Conservation (phyloP, 2,888 invertebrate genomes). For the Watsonalla binaria region DNA sequence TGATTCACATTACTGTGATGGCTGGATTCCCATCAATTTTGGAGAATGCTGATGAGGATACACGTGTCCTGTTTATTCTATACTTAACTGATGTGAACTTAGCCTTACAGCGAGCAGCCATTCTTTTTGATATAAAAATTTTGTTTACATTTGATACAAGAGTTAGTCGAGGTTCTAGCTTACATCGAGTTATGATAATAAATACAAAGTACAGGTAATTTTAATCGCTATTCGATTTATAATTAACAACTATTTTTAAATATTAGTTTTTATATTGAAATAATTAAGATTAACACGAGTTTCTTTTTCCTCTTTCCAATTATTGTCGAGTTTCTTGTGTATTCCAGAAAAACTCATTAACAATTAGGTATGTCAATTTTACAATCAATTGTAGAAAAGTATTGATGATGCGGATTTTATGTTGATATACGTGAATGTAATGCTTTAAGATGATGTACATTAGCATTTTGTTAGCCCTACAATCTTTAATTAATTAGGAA, state of each 20-base stretch:
- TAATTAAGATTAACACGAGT: conserved; percentile 55
- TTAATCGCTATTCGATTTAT: conserved; percentile 59
- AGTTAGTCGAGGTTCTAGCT: conserved; percentile 56
- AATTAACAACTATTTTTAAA: conserved; percentile 65
- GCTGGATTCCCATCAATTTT: conserved; percentile 36
- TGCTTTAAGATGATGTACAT: conserved; percentile 55
- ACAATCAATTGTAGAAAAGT: conserved; percentile 12
- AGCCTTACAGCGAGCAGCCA: conserved; percentile 40
- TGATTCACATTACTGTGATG: conserved; percentile 27
- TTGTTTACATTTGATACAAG: conserved; percentile 66
- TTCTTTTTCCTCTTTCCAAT: conserved; percentile 43
- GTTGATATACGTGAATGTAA: conserved; percentile 32
- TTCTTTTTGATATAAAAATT: conserved; percentile 46
- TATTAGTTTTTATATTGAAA: conserved; percentile 57
- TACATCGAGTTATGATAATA: conserved; percentile 74
- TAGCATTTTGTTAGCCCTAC: conserved; percentile 61
- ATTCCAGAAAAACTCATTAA: conserved; percentile 19
- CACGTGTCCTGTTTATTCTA: conserved; percentile 34
- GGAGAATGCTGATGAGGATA: conserved; percentile 19
- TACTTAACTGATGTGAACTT: conserved; percentile 33
- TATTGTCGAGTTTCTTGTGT: conserved; percentile 29
- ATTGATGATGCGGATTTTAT: conserved; percentile 15
- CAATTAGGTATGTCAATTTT: conserved; percentile 17
- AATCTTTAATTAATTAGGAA: conserved; percentile 34
- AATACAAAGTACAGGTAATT: conserved; percentile 70